Base-by-base conservation (phyloP, 2,888 invertebrate species). In the Peribatodes rhomboidaria region DNA sequence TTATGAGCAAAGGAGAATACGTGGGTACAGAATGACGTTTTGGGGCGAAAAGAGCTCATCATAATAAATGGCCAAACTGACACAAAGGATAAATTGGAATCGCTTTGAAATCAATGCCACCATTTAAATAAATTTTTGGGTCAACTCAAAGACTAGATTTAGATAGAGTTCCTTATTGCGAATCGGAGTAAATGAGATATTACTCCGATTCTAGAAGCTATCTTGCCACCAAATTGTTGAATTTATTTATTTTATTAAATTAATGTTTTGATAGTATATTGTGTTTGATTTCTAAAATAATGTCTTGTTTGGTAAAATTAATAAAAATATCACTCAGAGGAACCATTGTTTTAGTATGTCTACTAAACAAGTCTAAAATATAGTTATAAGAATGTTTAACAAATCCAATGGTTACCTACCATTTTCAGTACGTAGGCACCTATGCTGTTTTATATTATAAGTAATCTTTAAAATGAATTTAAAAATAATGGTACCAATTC, bases 171-270 rank as follows among this genome's bases (percentile, higher is more conserved):
- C 89, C 88, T 89, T 77, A 72, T 75, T 73, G 72, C 73, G 82
- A 22, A 20, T 87, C 79, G 75, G 72, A 62, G 65, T 71, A 62
- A 62, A 72, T 50, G 55, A 57, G 57, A 65, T 65, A 67, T 68
- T 71, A 55, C 70, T 75, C 76, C 73, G 75, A 81, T 84, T 88
- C 83, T 78, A 82, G 90, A 91, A 87, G 90, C 90, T 91, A 90
- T 90, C 89, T 90, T 90, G 89, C 89, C 90, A 87, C 90, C 90
- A 90, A 91, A 91, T 89, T 89, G 83, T 89, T 88, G 79, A 83
- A 74, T 77, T 88, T 81, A 88, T 88, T 90, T 89, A 89, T 88
- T 85, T 58, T 81, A 86, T 83, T 82, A 80, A 83, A 82, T 82
- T 79, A 82, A 77, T 67, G 33, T 63, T 59, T 46, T 58, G 61